phyloP scores from a whole-genome alignment of 2,797 vertebrate genomes.

The Synanceia verrucosa region DNA sequence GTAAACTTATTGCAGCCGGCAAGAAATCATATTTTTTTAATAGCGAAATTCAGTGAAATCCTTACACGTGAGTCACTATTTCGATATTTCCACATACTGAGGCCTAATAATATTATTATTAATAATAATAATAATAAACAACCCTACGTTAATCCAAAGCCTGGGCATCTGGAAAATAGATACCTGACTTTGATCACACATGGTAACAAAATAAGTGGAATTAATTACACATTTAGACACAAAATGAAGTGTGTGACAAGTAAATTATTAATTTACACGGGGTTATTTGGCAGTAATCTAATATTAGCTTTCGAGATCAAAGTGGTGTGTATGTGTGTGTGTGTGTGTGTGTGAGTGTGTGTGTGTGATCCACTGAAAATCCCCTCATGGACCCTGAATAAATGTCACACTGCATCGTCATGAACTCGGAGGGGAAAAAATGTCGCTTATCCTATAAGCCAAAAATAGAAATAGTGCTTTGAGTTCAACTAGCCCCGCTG shows the following conservation, averaged over 20 bases:
- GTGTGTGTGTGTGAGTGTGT: no score
- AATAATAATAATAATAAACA: conserved; percentile 35
- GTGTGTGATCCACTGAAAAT: conserved; percentile 73
- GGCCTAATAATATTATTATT: conserved; percentile 51
- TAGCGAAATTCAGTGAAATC: conserved; percentile 58
- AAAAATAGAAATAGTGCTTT: conserved; percentile 74
- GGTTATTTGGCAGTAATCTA: conserved; percentile 91
- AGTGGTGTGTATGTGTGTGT: no score
- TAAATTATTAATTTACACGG: conserved; percentile 93
- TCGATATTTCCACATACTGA: conserved; percentile 44
- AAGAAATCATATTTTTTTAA: conserved; percentile 60
- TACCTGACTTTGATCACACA: conserved; percentile 78
- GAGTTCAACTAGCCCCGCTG: conserved; percentile 53
- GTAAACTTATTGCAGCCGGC: conserved; percentile 75
- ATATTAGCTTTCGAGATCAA: conserved; percentile 86
- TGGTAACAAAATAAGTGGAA: conserved; percentile 86
- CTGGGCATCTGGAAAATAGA: conserved; percentile 68
- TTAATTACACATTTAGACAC: conserved; percentile 89
- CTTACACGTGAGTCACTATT: conserved; percentile 61
- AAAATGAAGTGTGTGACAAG: conserved; percentile 89
- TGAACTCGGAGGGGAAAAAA: conserved; percentile 55
- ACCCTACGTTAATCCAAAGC: conserved; percentile 49
- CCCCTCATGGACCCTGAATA: conserved; percentile 74
- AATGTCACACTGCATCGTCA: conserved; percentile 76
- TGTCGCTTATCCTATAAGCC: conserved; percentile 65